Conservation (phyloP, 2,113 vertebrate species). For the Lampris incognitus region DNA sequence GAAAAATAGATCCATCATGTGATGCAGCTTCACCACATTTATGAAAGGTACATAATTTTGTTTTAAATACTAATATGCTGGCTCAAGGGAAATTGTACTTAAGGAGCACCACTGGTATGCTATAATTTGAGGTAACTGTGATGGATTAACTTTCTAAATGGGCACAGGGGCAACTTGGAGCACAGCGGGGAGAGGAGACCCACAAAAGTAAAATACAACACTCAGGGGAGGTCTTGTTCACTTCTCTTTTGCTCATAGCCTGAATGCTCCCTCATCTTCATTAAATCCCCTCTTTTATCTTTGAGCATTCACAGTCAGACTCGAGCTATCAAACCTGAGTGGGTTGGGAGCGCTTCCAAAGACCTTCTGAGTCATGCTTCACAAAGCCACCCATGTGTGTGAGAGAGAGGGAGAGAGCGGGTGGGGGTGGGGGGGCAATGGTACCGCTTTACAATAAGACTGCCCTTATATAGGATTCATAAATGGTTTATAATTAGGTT, state of each 20-base stretch:
- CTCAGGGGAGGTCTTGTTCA: not conserved
- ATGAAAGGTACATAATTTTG: too few species aligned
- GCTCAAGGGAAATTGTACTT: not conserved
- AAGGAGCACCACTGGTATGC: not conserved
- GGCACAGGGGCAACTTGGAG: not conserved
- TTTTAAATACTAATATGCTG: not conserved
- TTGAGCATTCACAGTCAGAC: slow-evolving; percentile 1
- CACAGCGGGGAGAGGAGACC: not conserved
- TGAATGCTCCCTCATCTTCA: slow-evolving; percentile 16
- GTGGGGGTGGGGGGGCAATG: not conserved
- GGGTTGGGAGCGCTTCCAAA: not conserved
- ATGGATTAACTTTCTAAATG: slow-evolving; percentile 2
- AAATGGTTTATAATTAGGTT: too few species aligned
- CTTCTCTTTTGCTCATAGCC: not conserved
- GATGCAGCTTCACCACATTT: too few species aligned
- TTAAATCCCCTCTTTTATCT: slow-evolving; percentile 11
- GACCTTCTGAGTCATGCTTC: slow-evolving; percentile 1
- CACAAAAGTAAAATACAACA: not conserved
- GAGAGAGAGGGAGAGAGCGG: not conserved
- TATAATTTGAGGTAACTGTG: not conserved
- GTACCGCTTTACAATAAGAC: too few species aligned
- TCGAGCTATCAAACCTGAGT: not conserved
- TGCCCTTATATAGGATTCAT: too few species aligned
- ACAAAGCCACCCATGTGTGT: slow-evolving; percentile 12
- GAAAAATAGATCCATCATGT: too few species aligned